Evolutionary conservation across 2,797 vertebrate genomes (phyloP).

Genomic region (Rhynchonycteris naso): DNA sequence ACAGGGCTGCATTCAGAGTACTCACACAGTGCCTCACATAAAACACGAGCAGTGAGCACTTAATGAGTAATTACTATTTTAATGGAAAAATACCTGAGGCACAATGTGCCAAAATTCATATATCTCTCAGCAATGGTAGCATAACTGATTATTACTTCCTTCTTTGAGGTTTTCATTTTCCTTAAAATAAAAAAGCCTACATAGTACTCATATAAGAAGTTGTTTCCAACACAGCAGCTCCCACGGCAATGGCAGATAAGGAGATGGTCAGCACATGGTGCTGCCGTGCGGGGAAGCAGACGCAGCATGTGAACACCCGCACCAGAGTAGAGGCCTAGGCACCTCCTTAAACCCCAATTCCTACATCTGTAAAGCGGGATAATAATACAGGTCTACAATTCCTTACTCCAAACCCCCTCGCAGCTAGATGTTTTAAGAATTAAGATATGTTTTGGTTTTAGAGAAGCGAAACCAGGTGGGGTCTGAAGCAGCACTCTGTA

Average conservation of each 20-base stretch:
- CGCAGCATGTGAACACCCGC: rapidly evolving
- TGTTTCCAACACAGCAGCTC: neutral
- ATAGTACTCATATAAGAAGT: neutral
- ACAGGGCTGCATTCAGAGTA: neutral
- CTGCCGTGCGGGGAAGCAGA: neutral
- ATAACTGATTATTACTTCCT: neutral
- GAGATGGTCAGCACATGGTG: neutral
- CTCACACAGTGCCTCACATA: rapidly evolving
- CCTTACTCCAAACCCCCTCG: neutral
- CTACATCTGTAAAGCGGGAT: neutral
- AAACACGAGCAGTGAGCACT: neutral
- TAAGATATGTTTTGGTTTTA: neutral
- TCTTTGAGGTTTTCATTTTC: neutral
- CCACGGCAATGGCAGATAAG: neutral
- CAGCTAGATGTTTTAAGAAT: neutral
- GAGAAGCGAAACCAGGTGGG: neutral
- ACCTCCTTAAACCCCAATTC: neutral
- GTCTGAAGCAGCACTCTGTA: neutral
- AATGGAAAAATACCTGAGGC: neutral
- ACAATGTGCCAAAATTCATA: neutral
- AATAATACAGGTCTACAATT: neutral
- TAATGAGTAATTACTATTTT: rapidly evolving
- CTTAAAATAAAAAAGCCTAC: neutral
- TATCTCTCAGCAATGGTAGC: neutral
- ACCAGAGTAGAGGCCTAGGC: neutral